These are phyloP conservation scores for Oppia nitens DNA, from an alignment of 1,140 invertebrate species.

Conservation along the genomic window DNA sequence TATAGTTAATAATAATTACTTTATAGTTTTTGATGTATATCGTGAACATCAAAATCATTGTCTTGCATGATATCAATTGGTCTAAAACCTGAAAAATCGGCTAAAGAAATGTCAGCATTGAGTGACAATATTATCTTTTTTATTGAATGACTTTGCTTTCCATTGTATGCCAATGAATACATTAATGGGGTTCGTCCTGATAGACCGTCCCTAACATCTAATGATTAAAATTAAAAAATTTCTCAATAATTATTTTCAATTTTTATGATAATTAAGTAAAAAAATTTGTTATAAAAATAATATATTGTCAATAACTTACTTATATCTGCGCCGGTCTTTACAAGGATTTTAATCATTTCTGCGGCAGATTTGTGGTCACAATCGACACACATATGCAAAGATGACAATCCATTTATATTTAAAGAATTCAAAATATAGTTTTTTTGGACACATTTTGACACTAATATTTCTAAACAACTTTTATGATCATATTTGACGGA, in stretches of 20 bases:
- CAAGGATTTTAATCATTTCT: background rate
- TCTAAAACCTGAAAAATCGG: background rate
- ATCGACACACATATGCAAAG: background rate
- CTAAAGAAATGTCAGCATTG: background rate
- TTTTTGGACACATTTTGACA: background rate
- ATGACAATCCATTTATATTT: background rate
- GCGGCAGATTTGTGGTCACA: background rate
- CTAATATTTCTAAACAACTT: background rate
- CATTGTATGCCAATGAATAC: background rate
- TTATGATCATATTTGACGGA: background rate
- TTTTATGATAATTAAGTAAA: too few relatives aligned
- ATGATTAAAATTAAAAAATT: background rate
- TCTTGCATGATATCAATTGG: background rate
- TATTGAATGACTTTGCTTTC: background rate
- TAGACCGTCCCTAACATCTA: background rate
- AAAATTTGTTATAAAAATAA: too few relatives aligned
- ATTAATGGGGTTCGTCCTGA: background rate
- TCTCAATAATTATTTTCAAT: too few relatives aligned
- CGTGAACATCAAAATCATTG: background rate
- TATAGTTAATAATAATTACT: too few relatives aligned
- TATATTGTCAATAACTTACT: too few relatives aligned
- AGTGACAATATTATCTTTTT: background rate
- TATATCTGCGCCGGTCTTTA: background rate
- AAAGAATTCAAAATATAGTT: background rate
- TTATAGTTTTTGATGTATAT: too few relatives aligned